Evolutionary conservation across 2,797 vertebrate genomes (phyloP).

Genomic region (Antennarius maculatus): DNA sequence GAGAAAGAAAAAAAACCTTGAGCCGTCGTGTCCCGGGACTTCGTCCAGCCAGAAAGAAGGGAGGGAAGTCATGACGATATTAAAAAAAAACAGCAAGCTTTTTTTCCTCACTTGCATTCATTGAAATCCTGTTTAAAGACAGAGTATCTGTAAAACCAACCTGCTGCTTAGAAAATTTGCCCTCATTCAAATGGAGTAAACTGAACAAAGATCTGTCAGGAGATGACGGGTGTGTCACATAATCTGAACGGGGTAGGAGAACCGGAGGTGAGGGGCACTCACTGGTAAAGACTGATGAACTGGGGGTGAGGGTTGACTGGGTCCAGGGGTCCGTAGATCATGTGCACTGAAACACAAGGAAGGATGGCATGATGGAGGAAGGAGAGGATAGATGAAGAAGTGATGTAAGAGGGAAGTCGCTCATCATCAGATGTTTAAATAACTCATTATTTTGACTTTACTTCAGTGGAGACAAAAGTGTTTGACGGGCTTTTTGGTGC

Average conservation of each 20-base stretch:
- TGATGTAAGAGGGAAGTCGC: background rate
- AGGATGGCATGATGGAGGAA: background rate
- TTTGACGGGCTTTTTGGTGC: background rate
- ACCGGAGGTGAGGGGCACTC: conserved; percentile 63
- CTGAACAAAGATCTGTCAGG: background rate
- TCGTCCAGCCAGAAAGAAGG: no score
- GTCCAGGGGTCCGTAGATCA: conserved; percentile 96
- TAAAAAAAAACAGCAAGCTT: background rate
- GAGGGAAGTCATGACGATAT: no score
- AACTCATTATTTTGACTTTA: no score
- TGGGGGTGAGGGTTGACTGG: conserved; percentile 93
- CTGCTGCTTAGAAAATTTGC: background rate
- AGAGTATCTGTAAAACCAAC: background rate
- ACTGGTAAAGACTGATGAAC: conserved; percentile 94
- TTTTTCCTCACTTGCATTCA: background rate
- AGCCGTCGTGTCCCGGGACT: fast-evolving
- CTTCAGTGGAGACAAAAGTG: no score
- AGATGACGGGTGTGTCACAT: background rate
- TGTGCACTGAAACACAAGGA: conserved; percentile 86
- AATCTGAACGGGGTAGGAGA: background rate
- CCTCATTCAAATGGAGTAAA: background rate
- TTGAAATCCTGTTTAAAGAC: background rate
- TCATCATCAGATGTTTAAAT: background rate
- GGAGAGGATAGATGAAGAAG: conserved; percentile 5
- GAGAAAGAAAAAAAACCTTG: background rate